Base-by-base conservation (phyloP, 2,888 invertebrate species). In the Apomyelois bistriatella region DNA sequence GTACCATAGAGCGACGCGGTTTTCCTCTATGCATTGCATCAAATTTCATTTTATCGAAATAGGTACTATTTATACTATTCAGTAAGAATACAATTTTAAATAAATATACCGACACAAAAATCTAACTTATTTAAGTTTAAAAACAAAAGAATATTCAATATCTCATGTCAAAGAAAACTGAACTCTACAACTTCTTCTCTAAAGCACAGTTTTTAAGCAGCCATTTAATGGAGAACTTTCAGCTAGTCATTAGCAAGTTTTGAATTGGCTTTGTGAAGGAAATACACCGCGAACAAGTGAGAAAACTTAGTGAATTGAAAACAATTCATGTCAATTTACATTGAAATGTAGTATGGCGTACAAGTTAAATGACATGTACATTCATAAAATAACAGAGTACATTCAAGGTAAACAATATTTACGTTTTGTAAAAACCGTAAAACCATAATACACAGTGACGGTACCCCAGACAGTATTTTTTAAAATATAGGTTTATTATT, bases 311-410 rank as follows among this genome's bases (percentile, higher is more conserved):
- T 43, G n/a, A n/a, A n/a, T 43, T 43, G n/a, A n/a, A n/a, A n/a
- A 28, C 42, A 43, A 43, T 43, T 43, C 42, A n/a, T 43, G 42
- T 43, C 42, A 43, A 43, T 43, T 43, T 43, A 7, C 42, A 28
- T 43, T 28, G 28, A 28, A 28, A 43, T 28, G 42, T 15, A 22
- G 16, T n/a, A 16, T 38, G 38, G 38, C 15, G n/a, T 10, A 42
- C 41, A 22, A 42, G 17, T 22, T 38, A 3, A 43, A 43, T 43
- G 22, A 28, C 42, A 28, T 28, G 28, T 10, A 15, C 16, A 1
- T 40, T 10, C 32, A 28, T 28, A 28, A 28, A 3, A 28, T 5
- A 28, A 28, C 32, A 32, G 2, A 9, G 32, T 10, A 32, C 2
- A 32, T 32, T 9, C 32, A 32, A 32, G 9, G 4, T 9, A 7